These are phyloP conservation scores for Helarctos malayanus DNA, from an alignment of 2,797 vertebrate genomes.

Conservation along the genomic window DNA sequence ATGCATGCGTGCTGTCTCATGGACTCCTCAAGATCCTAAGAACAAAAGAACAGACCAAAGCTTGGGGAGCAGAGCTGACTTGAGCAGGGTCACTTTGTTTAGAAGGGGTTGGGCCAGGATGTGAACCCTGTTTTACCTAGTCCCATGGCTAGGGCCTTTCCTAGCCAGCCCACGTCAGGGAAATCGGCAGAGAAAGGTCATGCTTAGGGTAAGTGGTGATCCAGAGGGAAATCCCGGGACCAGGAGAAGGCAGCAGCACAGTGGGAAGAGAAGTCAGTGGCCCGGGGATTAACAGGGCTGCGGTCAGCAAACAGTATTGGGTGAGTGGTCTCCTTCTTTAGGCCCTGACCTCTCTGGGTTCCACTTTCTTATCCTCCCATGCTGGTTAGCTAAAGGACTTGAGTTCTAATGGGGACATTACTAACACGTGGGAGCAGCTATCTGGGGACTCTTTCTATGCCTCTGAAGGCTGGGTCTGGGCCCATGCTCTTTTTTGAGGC, in stretches of 20 bases:
- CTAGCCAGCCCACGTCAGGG: background rate
- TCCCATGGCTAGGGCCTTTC: background rate
- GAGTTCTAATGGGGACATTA: background rate
- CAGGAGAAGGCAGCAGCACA: background rate
- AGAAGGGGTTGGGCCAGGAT: background rate
- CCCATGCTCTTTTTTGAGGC: background rate
- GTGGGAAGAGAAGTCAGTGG: background rate
- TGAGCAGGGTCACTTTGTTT: background rate
- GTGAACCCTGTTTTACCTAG: background rate
- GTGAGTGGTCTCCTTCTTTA: background rate
- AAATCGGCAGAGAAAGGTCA: background rate
- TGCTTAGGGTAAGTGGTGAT: background rate
- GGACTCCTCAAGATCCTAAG: background rate
- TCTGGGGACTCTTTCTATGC: background rate
- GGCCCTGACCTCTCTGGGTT: background rate
- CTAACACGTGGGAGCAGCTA: background rate
- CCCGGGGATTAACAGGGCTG: background rate
- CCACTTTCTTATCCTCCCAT: background rate
- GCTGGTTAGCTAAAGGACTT: background rate
- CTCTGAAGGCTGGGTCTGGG: constrained; percentile 12
- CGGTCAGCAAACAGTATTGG: background rate
- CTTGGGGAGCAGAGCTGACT: background rate
- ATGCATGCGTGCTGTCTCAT: background rate
- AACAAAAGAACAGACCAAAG: constrained; percentile 9
- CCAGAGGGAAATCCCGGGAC: constrained; percentile 16